A percentile compares a stretch with the other conserved stretches of the same genome.
Evolutionary conservation across 2,888 invertebrate species (phyloP).

Genomic region (Ditula angustiorana): DNA sequence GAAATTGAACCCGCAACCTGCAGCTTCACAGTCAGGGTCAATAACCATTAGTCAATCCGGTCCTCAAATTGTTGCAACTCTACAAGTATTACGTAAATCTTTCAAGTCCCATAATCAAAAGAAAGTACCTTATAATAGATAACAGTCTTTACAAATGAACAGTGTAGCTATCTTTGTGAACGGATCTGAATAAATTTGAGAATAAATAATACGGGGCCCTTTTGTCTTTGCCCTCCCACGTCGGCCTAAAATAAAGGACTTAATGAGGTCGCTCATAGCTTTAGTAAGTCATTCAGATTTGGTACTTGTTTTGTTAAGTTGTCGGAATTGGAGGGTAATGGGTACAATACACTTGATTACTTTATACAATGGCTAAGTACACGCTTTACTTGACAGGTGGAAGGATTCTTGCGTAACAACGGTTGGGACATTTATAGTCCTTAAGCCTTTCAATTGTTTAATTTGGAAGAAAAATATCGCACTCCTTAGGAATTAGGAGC

Average conservation of each 20-base stretch:
- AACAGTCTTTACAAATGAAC: constrained; percentile 46
- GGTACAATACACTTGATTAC: constrained; percentile 34
- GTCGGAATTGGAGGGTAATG: constrained; percentile 37
- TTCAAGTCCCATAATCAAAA: constrained; percentile 33
- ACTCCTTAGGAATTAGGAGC: background rate
- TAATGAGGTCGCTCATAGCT: constrained; percentile 55
- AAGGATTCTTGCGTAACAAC: constrained; percentile 10
- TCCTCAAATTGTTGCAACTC: no score
- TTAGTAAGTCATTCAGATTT: constrained; percentile 52
- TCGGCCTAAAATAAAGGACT: constrained; percentile 56
- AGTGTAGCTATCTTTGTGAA: constrained; percentile 44
- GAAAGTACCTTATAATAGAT: constrained; percentile 37
- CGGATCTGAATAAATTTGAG: constrained; percentile 56
- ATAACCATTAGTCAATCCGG: no score
- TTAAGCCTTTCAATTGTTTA: constrained; percentile 12
- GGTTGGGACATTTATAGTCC: constrained; percentile 31
- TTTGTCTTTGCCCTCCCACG: constrained; percentile 63
- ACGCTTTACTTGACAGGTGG: constrained; percentile 14
- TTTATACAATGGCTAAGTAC: constrained; percentile 27
- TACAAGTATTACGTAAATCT: no score
- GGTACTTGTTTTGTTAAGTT: constrained; percentile 49
- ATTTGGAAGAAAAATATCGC: background rate
- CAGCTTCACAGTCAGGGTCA: no score
- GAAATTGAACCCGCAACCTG: no score
- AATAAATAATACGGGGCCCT: constrained; percentile 57